Evolutionary conservation across 2,113 vertebrate genomes (phyloP), one percentile per base, ranked within the genome.

Genomic region (Taxidea taxus): DNA sequence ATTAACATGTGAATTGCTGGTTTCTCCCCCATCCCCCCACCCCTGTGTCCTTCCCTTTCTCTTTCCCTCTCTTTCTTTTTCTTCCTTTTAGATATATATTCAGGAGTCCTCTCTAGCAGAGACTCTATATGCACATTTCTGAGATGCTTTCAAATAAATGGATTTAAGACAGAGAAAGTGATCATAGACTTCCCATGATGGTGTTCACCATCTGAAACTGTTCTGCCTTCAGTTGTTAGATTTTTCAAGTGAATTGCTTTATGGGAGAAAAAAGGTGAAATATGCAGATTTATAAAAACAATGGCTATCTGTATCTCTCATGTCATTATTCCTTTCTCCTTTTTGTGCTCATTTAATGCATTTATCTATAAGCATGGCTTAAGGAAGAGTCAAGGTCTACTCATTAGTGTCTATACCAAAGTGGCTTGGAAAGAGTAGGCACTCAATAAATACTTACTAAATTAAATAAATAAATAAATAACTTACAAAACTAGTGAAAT

Each of bases 401-500:
- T 25, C 47, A 12, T 54, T 31, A 13, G 7, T 6, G 2, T 15
- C 2, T 3, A 27, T 8, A 44, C 9, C 34, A 51, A 23, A 6
- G n/a, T 6, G 31, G 70, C 25, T 16, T 31, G 20, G 27, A 56
- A n/a, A 20, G 10, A 29, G 15, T 16, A 25, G 51, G 13, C 23
- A 34, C 4, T 25, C 25, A 16, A 15, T 27, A 25, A 34, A 54
- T 64, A 27, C 34, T 64, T 0, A 23, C 7, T 29, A 0, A 1
- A 42, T 60, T 31, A 82, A 89, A 90, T 58, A 11, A 80, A 54
- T 54, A 54, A 54, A 44, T 7, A 16, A 56, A 20, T 37, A 47
- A 80, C 83, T 56, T 6, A 21, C 42, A 77, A 81, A 93, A 29
- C 15, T 10, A 64, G 21, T 27, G 58, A 66, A 82, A 16, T 18